phyloP scores from a whole-genome alignment of 1,140 invertebrate genomes.

The Cydia splendana region DNA sequence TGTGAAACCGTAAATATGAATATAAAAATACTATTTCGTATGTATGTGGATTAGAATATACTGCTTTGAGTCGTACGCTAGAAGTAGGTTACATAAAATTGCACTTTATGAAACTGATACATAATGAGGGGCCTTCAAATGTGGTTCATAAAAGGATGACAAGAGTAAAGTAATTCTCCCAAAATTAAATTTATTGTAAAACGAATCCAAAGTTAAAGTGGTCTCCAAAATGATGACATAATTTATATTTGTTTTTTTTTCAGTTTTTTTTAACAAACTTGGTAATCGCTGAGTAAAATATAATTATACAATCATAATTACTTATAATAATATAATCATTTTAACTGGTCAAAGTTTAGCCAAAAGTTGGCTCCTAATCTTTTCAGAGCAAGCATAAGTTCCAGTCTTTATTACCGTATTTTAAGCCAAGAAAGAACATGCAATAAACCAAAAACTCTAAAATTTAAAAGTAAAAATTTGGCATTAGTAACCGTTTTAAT shows the following conservation, averaged over 20 bases:
- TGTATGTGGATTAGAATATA: background rate
- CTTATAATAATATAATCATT: too few species aligned
- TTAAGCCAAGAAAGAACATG: background rate
- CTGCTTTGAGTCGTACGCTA: background rate
- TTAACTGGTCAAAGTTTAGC: background rate
- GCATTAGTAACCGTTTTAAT: background rate
- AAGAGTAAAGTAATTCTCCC: too few species aligned
- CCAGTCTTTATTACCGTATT: background rate
- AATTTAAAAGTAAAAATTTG: constrained; percentile 8
- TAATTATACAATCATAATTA: too few species aligned
- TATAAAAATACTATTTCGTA: background rate
- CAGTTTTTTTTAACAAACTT: too few species aligned
- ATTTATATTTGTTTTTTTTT: too few species aligned
- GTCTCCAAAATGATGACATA: too few species aligned
- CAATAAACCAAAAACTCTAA: background rate
- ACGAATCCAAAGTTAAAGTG: too few species aligned
- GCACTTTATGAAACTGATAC: too few species aligned
- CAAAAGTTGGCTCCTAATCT: background rate
- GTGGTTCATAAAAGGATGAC: too few species aligned
- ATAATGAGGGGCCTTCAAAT: too few species aligned
- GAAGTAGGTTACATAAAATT: background rate
- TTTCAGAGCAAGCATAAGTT: background rate
- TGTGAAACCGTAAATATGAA: constrained; percentile 6
- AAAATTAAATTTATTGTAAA: too few species aligned
- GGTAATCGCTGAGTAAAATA: too few species aligned